Conservation (phyloP, 2,113 vertebrate species). For the Hypomesus transpacificus region DNA sequence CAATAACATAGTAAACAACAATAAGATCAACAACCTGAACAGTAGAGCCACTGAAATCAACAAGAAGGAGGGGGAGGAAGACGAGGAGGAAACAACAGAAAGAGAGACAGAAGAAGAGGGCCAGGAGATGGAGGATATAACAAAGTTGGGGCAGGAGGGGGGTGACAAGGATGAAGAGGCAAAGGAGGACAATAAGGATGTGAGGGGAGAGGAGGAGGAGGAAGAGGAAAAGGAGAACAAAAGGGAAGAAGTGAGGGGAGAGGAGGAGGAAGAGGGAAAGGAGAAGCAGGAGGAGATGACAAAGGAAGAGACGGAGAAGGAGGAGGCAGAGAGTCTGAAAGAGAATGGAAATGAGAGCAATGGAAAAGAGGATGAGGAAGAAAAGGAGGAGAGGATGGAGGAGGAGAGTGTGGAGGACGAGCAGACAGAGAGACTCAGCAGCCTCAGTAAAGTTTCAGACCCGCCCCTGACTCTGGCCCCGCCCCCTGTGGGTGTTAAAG, state of each 20-base stretch:
- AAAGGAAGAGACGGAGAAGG: neutral
- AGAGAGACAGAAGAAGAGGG: no score
- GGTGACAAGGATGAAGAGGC: neutral
- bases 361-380: neutral
- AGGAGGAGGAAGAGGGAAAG: neutral
- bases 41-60: slow-evolving; percentile 1
- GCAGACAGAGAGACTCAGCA: slow-evolving; percentile 51
- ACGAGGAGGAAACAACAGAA: neutral
- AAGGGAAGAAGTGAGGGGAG: slow-evolving; percentile 52
- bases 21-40: slow-evolving; percentile 28
- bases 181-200: slow-evolving; percentile 60
- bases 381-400: neutral
- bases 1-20: neutral
- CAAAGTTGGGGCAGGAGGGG: neutral
- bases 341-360: neutral
- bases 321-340: neutral
- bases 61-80: slow-evolving; percentile 13
- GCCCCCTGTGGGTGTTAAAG: slow-evolving; percentile 46
- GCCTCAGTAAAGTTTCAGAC: slow-evolving; percentile 44
- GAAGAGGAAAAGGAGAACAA: slow-evolving; percentile 46
- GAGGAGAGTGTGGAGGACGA: slow-evolving; percentile 58
- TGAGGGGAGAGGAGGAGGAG: neutral
- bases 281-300: no score
- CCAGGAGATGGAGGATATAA: slow-evolving; percentile 7
- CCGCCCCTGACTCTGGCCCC: slow-evolving; percentile 32